Percentiles rank a stretch among this genome's conserved stretches.
These are phyloP conservation scores for Leptocoma aspasia DNA, from an alignment of 2,113 vertebrate genomes.

Conservation along the genomic window DNA sequence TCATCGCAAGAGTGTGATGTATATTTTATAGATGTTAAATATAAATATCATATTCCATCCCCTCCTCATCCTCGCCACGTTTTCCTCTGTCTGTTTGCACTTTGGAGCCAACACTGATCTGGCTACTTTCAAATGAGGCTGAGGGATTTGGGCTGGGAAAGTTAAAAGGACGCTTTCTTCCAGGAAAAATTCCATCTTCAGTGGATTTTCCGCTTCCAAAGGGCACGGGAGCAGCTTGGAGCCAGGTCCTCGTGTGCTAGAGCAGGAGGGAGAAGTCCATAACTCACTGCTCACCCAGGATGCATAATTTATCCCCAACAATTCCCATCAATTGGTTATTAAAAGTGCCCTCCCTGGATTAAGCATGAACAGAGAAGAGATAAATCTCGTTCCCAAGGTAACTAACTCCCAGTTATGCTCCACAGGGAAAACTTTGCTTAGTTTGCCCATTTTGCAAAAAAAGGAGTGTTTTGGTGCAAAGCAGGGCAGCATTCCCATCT, in stretches of 20 bases:
- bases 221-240: not conserved
- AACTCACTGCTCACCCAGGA: slow-evolving; percentile 60
- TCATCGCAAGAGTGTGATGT: not conserved
- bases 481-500: not conserved
- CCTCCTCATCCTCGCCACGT: not conserved
- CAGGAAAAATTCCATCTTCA: not conserved
- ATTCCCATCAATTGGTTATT: slow-evolving; percentile 80
- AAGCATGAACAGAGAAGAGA: slow-evolving; percentile 58
- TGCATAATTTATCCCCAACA: slow-evolving; percentile 77
- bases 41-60: not conserved
- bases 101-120: not conserved
- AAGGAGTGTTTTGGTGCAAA: not conserved
- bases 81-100: not conserved
- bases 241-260: not conserved
- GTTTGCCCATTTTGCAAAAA: not conserved
- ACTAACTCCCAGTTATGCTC: slow-evolving; percentile 31
- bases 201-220: not conserved
- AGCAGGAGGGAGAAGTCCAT: slow-evolving; percentile 52
- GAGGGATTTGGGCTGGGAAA: not conserved
- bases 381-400: slow-evolving; percentile 76
- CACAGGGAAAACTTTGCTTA: not conserved
- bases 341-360: slow-evolving; percentile 73
- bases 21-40: slow-evolving; percentile 8
- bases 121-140: not conserved
- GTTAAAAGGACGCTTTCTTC: not conserved